Evolutionary conservation across 2,888 invertebrate species (phyloP).

Genomic region (Agapostemon virescens): DNA sequence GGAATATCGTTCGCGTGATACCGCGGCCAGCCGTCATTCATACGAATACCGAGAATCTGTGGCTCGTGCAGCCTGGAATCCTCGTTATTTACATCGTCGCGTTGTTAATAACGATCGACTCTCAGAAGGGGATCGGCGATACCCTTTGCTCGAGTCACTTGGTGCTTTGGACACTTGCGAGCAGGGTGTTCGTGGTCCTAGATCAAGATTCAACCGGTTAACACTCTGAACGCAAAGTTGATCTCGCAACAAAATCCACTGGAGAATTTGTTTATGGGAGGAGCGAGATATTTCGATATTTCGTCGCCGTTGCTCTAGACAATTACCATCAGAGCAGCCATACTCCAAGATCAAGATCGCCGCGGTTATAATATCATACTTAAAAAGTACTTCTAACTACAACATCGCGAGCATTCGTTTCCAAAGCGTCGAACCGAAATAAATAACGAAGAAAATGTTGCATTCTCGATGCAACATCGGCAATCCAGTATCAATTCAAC

Average conservation of each 20-base stretch:
- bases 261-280: background rate
- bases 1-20: conserved; percentile 61
- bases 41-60: conserved; percentile 66
- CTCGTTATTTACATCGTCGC: conserved; percentile 47
- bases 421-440: no score
- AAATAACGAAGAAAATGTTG: no score
- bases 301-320: no score
- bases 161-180: background rate
- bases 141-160: background rate
- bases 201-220: background rate
- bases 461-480: no score
- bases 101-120: conserved; percentile 36
- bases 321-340: no score
- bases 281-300: background rate
- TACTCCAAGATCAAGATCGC: no score
- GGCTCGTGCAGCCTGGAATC: conserved; percentile 39
- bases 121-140: conserved; percentile 2
- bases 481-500: no score
- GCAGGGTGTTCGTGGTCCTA: background rate
- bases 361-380: no score
- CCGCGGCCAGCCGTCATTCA: conserved; percentile 66
- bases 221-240: background rate
- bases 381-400: no score
- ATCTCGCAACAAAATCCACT: background rate
- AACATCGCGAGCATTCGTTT: no score